Evolutionary conservation across 2,113 vertebrate species (phyloP), one percentile per base, ranked within the genome.

Genomic region (Cyanoliseus patagonus): DNA sequence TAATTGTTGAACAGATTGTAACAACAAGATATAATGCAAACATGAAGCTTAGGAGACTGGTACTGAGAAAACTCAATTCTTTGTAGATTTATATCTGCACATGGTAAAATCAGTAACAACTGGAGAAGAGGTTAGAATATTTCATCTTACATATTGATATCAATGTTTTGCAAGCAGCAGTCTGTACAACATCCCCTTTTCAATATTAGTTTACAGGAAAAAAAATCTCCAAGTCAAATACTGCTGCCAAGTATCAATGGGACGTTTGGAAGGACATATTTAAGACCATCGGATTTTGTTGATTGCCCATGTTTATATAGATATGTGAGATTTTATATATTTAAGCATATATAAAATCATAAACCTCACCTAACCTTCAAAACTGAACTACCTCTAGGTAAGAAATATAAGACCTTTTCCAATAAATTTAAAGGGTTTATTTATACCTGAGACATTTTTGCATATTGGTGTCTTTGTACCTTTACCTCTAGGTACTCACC

Each of bases 391-490:
- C 62, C 86, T 95, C 83, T 91, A 95, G 78, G 75, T 96, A 97
- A 95, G 82, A 97, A 96, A 97, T 79, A 93, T 41, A 86, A 95
- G 93, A 91, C 59, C 30, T 93, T 97, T 94, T 66, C 17, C 30
- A 81, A 41, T 30, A 78, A 81, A 93, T 93, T 39, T 83, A 74
- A 96, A 94, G 74, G 74, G 91, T 96, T 95, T 93, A 64, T 87
- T 94, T 83, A 96, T 94, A 97, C 95, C 90, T 97, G 91, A 97
- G 94, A 93, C 69, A 83, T 72, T 91, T 87, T 95, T 97, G 96
- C 97, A 97, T 97, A 97, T 87, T 91, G 89, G 70, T 91, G 84
- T 85, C 31, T 42, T 85, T 63, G 91, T 90, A 95, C 92, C 83
- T 94, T 86, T 49, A 76, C 68, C 92, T 63, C 19, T 9, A 92